phyloP scores from a whole-genome alignment of 2,888 invertebrate species.

The Ormyrus pomaceus region DNA sequence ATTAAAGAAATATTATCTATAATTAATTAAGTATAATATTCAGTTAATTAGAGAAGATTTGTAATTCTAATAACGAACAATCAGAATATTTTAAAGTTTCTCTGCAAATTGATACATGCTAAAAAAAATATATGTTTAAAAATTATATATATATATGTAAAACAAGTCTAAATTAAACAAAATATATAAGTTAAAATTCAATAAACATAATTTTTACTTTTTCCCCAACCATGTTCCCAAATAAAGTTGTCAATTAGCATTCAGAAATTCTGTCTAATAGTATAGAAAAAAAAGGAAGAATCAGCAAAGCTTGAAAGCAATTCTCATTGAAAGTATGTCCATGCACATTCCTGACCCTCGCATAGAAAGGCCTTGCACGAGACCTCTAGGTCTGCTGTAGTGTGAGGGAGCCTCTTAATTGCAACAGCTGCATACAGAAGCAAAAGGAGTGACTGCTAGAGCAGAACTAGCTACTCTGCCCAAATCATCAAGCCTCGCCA shows the following conservation, averaged over 20 bases:
- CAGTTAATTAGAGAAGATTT: too few species aligned
- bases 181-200: not conserved
- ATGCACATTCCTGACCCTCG: not conserved
- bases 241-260: too few species aligned
- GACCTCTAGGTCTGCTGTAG: slow-evolving; percentile 15
- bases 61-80: too few species aligned
- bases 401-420: slow-evolving; percentile 3
- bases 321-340: slow-evolving; percentile 21
- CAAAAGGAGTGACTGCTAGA: not conserved
- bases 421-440: slow-evolving; percentile 14
- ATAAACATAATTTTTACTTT: not conserved
- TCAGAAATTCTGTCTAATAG: too few species aligned
- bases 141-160: too few species aligned
- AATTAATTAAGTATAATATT: not conserved
- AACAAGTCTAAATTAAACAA: not conserved
- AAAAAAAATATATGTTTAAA: too few species aligned
- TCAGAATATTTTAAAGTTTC: too few species aligned
- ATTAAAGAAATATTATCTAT: slow-evolving; percentile 1
- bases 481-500: slow-evolving; percentile 31
- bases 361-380: slow-evolving; percentile 26
- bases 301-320: not conserved
- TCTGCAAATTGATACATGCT: too few species aligned
- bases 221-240: too few species aligned
- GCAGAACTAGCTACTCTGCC: not conserved
- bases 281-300: too few species aligned